phyloP scores from a whole-genome alignment of 2,797 vertebrate genomes.

The Chelonia mydas region DNA sequence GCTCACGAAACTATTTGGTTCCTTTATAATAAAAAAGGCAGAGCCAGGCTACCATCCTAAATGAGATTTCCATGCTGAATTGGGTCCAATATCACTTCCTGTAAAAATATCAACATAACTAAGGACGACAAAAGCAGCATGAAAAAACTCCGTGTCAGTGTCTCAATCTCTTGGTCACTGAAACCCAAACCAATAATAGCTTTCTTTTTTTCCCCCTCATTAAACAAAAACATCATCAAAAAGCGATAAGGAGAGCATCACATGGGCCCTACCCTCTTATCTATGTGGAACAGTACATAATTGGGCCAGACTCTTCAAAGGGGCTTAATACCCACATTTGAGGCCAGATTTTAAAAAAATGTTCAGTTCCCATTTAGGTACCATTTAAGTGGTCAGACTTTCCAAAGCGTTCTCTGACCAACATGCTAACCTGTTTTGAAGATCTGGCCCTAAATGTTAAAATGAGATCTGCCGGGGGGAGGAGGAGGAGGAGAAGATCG shows the following conservation, averaged over 20 bases:
- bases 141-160: background rate
- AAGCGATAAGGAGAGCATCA: background rate
- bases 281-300: background rate
- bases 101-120: background rate
- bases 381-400: background rate
- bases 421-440: background rate
- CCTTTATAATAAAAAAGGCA: background rate
- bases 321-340: background rate
- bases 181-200: background rate
- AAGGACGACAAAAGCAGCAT: background rate
- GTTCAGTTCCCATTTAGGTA: background rate
- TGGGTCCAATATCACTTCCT: background rate
- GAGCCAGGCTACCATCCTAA: background rate
- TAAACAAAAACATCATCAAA: background rate
- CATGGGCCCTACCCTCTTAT: background rate
- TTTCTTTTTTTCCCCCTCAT: fast-evolving
- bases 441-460: background rate
- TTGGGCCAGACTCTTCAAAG: background rate
- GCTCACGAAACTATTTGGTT: background rate
- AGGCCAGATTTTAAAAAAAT: background rate
- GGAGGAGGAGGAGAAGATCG: fast-evolving
- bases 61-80: background rate
- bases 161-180: background rate
- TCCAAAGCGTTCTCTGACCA: background rate
- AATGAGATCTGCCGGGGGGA: background rate